Percentiles rank a stretch among this genome's conserved stretches.
phyloP scores from a whole-genome alignment of 2,888 invertebrate genomes.

The Colostygia pectinataria region DNA sequence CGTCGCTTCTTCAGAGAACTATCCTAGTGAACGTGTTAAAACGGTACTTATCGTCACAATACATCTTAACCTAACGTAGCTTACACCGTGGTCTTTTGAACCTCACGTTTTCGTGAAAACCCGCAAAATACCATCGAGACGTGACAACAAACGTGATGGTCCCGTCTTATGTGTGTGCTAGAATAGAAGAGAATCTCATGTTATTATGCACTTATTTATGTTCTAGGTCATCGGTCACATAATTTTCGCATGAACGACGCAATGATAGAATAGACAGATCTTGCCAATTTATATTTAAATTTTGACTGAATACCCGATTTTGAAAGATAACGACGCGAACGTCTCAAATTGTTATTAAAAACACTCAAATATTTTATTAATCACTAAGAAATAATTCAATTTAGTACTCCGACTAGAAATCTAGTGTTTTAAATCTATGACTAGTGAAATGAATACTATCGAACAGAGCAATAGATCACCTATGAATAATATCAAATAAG shows the following conservation, averaged over 20 bases:
- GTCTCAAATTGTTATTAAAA: too few species aligned
- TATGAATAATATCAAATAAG: slow-evolving; percentile 50
- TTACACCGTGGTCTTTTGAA: slow-evolving; percentile 23
- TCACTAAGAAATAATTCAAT: too few species aligned
- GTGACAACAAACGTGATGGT: slow-evolving; percentile 21
- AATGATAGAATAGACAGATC: too few species aligned
- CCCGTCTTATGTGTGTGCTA: slow-evolving; percentile 15
- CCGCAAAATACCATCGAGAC: slow-evolving; percentile 22
- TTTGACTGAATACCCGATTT: too few species aligned
- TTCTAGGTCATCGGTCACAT: not conserved
- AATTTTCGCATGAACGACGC: not conserved
- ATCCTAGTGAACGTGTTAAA: slow-evolving; percentile 13
- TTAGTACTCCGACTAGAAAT: too few species aligned
- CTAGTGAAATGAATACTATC: slow-evolving; percentile 59
- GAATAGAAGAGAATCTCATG: not conserved
- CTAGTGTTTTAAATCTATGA: slow-evolving; percentile 28
- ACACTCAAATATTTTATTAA: too few species aligned
- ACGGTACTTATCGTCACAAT: slow-evolving; percentile 19
- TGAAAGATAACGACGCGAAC: too few species aligned
- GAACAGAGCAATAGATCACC: slow-evolving; percentile 62
- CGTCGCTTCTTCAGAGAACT: not conserved
- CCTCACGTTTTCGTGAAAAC: slow-evolving; percentile 31
- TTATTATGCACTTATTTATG: slow-evolving; percentile 7
- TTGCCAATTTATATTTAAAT: not conserved
- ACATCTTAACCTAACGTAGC: slow-evolving; percentile 10